Evolutionary conservation across 2,113 vertebrate species (phyloP).

Genomic region (Chaenogobius annularis): DNA sequence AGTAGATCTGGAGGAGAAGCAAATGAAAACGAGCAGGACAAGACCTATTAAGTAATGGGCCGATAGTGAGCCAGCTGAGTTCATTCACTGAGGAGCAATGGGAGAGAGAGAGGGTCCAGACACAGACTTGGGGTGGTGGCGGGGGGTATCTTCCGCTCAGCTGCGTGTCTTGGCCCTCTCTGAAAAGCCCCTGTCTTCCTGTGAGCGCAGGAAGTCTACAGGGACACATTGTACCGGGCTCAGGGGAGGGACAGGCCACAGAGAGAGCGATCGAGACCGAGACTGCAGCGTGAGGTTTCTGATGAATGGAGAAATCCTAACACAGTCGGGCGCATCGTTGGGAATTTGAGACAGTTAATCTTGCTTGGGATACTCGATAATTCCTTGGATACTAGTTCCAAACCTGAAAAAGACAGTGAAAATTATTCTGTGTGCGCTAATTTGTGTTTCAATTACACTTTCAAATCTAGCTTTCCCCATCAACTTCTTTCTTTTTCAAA

Average conservation of each 20-base stretch:
- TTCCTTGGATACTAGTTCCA: neutral
- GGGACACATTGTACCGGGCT: constrained; percentile 64
- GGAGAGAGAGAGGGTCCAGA: constrained; percentile 38
- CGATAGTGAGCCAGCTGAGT: constrained; percentile 15
- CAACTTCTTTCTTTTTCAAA: too few relatives aligned
- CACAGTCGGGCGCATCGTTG: neutral
- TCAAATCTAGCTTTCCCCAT: too few relatives aligned
- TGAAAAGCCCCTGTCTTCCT: constrained; percentile 78
- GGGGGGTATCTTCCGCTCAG: constrained; percentile 72
- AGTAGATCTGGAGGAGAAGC: constrained; percentile 15
- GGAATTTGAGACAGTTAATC: neutral
- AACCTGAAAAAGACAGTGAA: too few relatives aligned
- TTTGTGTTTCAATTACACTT: neutral
- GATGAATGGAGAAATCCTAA: neutral
- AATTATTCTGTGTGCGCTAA: neutral
- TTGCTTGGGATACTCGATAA: neutral
- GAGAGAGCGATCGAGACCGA: constrained; percentile 14
- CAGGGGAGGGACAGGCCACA: constrained; percentile 31
- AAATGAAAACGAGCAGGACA: constrained; percentile 35
- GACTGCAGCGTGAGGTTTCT: constrained; percentile 9
- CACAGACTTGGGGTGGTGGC: constrained; percentile 1
- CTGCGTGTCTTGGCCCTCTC: constrained; percentile 74
- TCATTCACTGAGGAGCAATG: constrained; percentile 19
- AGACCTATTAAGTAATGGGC: constrained; percentile 31
- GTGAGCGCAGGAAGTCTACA: constrained; percentile 69